Conservation (phyloP, 2,113 vertebrate species). For the Nycticryphes semicollaris region DNA sequence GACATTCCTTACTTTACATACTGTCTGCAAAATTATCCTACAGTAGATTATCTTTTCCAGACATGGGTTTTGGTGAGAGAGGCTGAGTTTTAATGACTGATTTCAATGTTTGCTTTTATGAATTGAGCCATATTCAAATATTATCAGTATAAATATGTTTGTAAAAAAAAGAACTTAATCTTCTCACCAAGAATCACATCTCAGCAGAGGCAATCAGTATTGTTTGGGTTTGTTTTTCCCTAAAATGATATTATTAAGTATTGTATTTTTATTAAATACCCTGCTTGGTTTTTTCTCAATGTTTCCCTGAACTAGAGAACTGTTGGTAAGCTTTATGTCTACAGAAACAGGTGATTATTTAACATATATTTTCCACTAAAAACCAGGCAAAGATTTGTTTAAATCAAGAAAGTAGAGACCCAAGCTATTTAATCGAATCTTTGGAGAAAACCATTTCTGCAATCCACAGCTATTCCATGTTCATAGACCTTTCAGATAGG, state of each 20-base stretch:
- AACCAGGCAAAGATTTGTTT: neutral
- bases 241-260: neutral
- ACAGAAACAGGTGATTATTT: neutral
- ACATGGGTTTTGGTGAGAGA: neutral
- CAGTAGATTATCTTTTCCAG: neutral
- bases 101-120: conserved; percentile 13
- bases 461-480: neutral
- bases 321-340: neutral
- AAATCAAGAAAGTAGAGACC: neutral
- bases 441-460: neutral
- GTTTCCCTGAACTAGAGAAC: neutral
- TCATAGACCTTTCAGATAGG: neutral
- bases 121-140: conserved; percentile 4
- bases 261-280: neutral
- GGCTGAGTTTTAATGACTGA: neutral
- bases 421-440: neutral
- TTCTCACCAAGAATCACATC: neutral
- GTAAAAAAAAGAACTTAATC: neutral
- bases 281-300: neutral
- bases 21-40: neutral
- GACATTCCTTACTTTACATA: neutral
- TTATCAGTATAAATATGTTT: neutral
- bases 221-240: neutral
- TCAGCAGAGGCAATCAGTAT: neutral
- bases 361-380: neutral